Base-by-base conservation (phyloP, 1,140 invertebrate species). In the Epicauta chinensis region DNA sequence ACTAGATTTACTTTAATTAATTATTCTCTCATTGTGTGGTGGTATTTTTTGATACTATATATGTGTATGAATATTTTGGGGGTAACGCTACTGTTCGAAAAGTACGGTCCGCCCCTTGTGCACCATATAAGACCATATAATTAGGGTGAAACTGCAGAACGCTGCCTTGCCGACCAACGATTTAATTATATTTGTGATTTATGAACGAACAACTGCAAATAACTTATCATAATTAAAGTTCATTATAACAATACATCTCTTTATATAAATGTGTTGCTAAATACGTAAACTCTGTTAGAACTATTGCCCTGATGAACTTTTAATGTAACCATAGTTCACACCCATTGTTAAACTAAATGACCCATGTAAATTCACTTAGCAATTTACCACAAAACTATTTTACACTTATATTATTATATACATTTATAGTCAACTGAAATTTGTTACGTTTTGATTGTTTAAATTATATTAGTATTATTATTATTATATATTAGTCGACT, bases 181-280 rank as follows among this genome's bases (percentile, higher is more conserved):
- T 63, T 63, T 61, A 63, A 63, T 63, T 61, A 63, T 57, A 57
- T 43, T 50, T 39, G 56, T 63, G 61, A 63, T 63, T 63, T 63
- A 63, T 59, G 51, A 41, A 36, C 43, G 43, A 46, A 40, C 46
- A 57, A 57, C 43, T 57, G 55, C 39, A 56, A 55, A 61, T 61
- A 58, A 53, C 40, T 58, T 53, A 57, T 57, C 55, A 57, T 53
- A 57, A 53, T 57, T 48, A 53, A 57, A 53, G 43, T 57, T 53
- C 45, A 57, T 53, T 57, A 53, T 57, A 57, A 47, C 50, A 47
- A 57, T 46, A 43, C 43, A 42, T 53, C 51, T 42, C 48, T 41
- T 57, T 57, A 53, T 45, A 53, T 57, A 57, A 57, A 57, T 45
- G 42, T 46, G 51, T 57, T 50, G 43, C 34, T 53, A 56, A 51